Evolutionary conservation across 2,888 invertebrate species (phyloP).

Genomic region (Capitulum mitella): DNA sequence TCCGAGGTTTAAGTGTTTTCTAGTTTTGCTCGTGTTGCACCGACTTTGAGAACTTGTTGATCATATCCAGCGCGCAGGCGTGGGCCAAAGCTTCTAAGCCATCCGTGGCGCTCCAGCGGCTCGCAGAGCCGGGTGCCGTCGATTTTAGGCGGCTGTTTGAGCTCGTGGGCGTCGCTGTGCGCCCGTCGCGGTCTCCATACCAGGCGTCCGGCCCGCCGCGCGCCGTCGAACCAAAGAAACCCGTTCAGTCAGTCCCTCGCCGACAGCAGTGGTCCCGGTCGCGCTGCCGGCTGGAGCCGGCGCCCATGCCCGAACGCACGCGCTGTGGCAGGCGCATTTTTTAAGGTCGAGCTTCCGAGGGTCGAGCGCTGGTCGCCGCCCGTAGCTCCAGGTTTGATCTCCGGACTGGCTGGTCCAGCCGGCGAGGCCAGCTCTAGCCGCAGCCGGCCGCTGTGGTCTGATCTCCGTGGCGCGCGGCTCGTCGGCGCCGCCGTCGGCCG

Average conservation of each 20-base stretch:
- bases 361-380: conserved; percentile 12
- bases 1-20: not conserved
- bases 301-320: not conserved
- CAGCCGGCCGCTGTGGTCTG: not conserved
- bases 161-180: too few species aligned
- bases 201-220: not conserved
- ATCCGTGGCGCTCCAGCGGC: too few species aligned
- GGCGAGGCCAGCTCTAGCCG: not conserved
- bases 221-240: not conserved
- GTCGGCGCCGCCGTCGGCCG: not conserved
- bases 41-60: not conserved
- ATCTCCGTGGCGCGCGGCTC: not conserved
- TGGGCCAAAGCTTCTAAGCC: not conserved
- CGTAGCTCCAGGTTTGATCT: not conserved
- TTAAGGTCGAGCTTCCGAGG: conserved; percentile 9
- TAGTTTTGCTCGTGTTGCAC: not conserved
- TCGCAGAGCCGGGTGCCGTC: too few species aligned
- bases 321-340: not conserved
- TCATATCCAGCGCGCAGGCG: not conserved
- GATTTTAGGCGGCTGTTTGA: too few species aligned
- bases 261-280: too few species aligned
- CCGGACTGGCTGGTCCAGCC: not conserved
- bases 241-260: not conserved
- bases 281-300: too few species aligned
- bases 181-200: conserved; percentile 3